Base-by-base conservation (phyloP, 2,888 invertebrate species). In the Drosophila infuscata region DNA sequence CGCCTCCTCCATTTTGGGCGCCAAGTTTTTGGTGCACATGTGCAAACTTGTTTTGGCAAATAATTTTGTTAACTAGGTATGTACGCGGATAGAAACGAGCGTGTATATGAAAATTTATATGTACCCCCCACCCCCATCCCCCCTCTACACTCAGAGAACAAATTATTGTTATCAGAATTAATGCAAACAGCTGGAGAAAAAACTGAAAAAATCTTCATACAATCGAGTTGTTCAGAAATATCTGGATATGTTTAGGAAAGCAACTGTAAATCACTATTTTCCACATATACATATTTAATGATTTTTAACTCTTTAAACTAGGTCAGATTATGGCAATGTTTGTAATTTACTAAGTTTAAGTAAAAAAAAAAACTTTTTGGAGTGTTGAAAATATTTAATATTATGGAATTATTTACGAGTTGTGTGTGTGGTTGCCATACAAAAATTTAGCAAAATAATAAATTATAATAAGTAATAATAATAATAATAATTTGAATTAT, bases 1-100 rank as follows among this genome's bases (percentile, higher is more conserved):
- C 41, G 51, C 17, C 41, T 8, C 20, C 17, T 17, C 12, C 17
- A 15, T 33, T 15, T 33, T 46, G 29, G n/a, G 63, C 41, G 20
- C 29, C 46, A 54, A 59, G 48, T 52, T 70, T 70, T 70, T 70
- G 56, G 52, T 43, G 57, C 69, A 70, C 70, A 70, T 67, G 67
- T 67, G 67, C 59, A 60, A 70, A 60, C 68, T 68, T 63, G 62
- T 58, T 57, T 46, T 46, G 62, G 33, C 62, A 52, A 68, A 70
- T 68, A 68, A 57, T 63, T 62, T 63, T 63, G 38, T 56, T 57
- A 56, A 63, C 61, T 61, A 51, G 38, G 38, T 38, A 33, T 58
- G 17, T 48, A 32, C 20, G 32, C 41, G 33, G 32, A 43, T 17
- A 11, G 20, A 17, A 30, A n/a, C 30, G 9, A 15, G 30, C 32